Evolutionary conservation across 1,140 invertebrate genomes (phyloP).

Genomic region (Drosophila elegans): DNA sequence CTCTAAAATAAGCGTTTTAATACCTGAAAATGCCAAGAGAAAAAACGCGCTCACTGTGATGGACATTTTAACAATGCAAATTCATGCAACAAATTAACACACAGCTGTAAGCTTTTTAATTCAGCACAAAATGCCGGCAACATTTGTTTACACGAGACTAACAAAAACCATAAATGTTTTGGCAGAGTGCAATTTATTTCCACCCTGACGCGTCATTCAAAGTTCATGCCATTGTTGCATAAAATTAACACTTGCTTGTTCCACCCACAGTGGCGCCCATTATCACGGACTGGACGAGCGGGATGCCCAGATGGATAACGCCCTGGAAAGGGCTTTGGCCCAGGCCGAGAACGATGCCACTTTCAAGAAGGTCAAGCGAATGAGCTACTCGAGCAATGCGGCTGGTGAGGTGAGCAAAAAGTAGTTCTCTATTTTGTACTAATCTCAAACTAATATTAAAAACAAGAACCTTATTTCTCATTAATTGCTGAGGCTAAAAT

Average conservation of each 20-base stretch:
- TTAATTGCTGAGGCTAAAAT: too few species aligned
- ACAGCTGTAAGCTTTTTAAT: conserved; percentile 60
- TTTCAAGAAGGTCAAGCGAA: conserved; percentile 88
- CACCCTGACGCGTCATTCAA: conserved; percentile 28
- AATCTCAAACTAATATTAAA: too few species aligned
- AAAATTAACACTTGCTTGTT: conserved; percentile 36
- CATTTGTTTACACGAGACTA: conserved; percentile 47
- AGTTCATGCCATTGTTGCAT: conserved; percentile 27
- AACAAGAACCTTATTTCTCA: too few species aligned
- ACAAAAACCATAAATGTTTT: conserved; percentile 45
- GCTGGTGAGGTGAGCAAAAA: conserved; percentile 87
- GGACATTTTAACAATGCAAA: conserved; percentile 45
- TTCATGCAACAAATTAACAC: conserved; percentile 52
- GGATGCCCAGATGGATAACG: conserved; percentile 85
- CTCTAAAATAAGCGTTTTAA: conserved; percentile 29
- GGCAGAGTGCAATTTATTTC: conserved; percentile 25
- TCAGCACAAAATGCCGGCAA: conserved; percentile 43
- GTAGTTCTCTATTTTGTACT: too few species aligned
- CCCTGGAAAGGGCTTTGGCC: conserved; percentile 87
- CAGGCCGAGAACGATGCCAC: conserved; percentile 89
- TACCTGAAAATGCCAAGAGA: neutral
- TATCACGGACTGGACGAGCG: conserved; percentile 76
- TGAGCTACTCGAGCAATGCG: conserved; percentile 89
- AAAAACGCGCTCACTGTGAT: conserved; percentile 5
- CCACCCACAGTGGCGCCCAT: conserved; percentile 27